Conservation (phyloP, 2,888 invertebrate species). For the Heliconius charithonia region DNA sequence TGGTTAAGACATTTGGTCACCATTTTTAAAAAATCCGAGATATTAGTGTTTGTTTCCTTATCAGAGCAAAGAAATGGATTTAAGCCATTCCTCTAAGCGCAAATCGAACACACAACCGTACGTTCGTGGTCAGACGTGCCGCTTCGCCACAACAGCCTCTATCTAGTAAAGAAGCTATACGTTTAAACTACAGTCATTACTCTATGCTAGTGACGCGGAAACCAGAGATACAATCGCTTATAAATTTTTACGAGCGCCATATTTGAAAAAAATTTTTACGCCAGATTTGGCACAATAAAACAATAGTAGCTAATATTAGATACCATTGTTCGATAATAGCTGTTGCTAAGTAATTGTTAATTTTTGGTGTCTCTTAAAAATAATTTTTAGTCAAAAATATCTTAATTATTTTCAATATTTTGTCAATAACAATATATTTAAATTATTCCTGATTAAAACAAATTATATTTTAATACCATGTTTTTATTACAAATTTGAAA, state of each 20-base stretch:
- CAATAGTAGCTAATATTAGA: slow-evolving; percentile 66
- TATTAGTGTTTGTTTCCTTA: neutral
- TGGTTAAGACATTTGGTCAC: neutral
- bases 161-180: neutral
- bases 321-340: slow-evolving; percentile 30
- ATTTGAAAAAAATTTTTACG: slow-evolving; percentile 52
- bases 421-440: neutral
- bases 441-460: too few relatives aligned
- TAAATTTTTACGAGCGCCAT: slow-evolving; percentile 55
- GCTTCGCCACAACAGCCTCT: neutral
- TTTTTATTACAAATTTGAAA: neutral
- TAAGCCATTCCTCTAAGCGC: neutral
- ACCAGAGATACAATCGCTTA: slow-evolving; percentile 34
- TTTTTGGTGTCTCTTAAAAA: neutral
- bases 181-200: neutral
- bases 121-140: neutral
- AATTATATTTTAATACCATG: too few relatives aligned
- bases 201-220: slow-evolving; percentile 28
- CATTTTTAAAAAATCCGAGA: neutral
- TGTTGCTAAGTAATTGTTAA: slow-evolving; percentile 22
- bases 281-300: slow-evolving; percentile 55
- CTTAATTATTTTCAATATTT: neutral
- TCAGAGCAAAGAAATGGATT: neutral
- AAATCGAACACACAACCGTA: too few relatives aligned
- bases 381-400: neutral